phyloP scores from a whole-genome alignment of 2,888 invertebrate genomes.

The Piscicola geometra region DNA sequence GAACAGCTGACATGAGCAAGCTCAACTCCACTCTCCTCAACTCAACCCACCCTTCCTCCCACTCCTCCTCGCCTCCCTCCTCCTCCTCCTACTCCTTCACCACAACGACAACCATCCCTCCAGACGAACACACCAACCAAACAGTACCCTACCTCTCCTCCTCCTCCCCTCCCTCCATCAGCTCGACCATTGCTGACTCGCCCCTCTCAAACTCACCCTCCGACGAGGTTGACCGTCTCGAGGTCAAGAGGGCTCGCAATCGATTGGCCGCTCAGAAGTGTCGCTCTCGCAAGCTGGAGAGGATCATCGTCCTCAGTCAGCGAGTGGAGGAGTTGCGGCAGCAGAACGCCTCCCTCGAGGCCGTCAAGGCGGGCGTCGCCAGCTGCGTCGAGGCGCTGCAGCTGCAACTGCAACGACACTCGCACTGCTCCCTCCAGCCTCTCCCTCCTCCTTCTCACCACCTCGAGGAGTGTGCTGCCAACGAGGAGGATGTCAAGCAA shows the following conservation, averaged over 20 bases:
- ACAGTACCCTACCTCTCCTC: conserved; percentile 67
- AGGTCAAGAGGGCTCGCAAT: conserved; percentile 89
- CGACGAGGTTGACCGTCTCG: conserved; percentile 90
- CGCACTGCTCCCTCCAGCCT: background rate
- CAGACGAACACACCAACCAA: conserved; percentile 57
- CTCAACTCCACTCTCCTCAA: background rate
- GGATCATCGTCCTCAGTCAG: conserved; percentile 88
- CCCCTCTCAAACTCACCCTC: conserved; percentile 87
- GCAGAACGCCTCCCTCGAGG: conserved; percentile 76
- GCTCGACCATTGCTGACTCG: conserved; percentile 1
- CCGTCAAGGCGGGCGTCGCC: background rate
- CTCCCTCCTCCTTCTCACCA: too few relatives aligned
- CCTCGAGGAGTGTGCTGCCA: background rate
- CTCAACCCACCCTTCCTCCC: background rate
- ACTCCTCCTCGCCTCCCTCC: background rate
- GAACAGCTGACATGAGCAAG: background rate
- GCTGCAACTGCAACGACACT: conserved; percentile 7
- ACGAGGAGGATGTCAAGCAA: too few relatives aligned
- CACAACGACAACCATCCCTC: background rate
- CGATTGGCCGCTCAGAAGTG: conserved; percentile 95
- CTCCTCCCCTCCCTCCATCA: conserved; percentile 44
- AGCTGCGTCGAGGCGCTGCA: background rate
- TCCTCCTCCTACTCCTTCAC: background rate
- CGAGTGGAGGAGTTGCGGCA: conserved; percentile 83
- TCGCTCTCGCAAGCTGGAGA: conserved; percentile 86